These are phyloP conservation scores for Volucella bombylans DNA, from an alignment of 2,888 invertebrate species.

Conservation along the genomic window DNA sequence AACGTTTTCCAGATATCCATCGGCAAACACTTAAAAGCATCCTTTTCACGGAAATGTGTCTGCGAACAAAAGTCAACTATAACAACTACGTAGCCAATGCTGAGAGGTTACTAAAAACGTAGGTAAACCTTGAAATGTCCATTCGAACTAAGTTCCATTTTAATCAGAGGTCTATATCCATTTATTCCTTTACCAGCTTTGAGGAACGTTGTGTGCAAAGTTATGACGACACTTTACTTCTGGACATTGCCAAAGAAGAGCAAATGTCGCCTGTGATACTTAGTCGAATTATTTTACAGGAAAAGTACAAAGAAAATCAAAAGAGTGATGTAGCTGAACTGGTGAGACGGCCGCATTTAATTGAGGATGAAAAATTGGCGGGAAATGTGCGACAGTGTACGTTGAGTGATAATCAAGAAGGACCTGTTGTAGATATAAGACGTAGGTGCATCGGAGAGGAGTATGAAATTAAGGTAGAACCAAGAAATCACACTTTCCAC, in stretches of 20 bases:
- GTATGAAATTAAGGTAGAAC: constrained; percentile 87
- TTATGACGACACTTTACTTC: constrained; percentile 75
- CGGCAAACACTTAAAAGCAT: constrained; percentile 88
- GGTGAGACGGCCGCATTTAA: constrained; percentile 79
- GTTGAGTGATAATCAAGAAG: constrained; percentile 92
- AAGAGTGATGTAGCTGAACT: constrained; percentile 78
- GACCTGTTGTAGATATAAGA: constrained; percentile 90
- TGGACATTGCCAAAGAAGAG: constrained; percentile 78
- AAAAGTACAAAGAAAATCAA: constrained; percentile 77
- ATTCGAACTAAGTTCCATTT: not conserved
- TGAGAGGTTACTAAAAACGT: constrained; percentile 83
- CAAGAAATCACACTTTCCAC: constrained; percentile 80
- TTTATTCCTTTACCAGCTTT: constrained; percentile 69
- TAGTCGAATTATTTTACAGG: constrained; percentile 78
- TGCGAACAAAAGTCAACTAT: constrained; percentile 86
- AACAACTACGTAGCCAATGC: constrained; percentile 85
- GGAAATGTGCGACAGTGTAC: constrained; percentile 85
- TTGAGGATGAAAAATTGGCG: constrained; percentile 78
- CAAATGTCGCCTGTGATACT: constrained; percentile 78
- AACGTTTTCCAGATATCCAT: constrained; percentile 85
- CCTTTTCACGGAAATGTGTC: constrained; percentile 86
- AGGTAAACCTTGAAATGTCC: constrained; percentile 46
- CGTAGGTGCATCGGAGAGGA: constrained; percentile 92
- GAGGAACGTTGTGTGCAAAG: constrained; percentile 74
- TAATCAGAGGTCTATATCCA: not conserved